A percentile compares a stretch with the other conserved stretches of the same genome.
Conservation (phyloP, 2,888 invertebrate genomes). For the Megalurothrips usitatus region DNA sequence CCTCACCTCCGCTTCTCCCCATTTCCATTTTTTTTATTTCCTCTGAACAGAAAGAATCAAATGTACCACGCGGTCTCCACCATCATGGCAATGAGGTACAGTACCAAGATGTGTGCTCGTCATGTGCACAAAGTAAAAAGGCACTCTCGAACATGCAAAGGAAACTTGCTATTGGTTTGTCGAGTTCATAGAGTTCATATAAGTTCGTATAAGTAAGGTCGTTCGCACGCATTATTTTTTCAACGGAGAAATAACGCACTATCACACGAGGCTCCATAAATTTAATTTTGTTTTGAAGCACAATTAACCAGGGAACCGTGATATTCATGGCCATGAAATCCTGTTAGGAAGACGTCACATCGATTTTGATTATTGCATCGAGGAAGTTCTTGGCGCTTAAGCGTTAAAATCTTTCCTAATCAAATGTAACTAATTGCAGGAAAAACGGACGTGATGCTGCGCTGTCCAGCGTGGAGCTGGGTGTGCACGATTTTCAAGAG, state of each 20-base stretch:
- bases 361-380: no score
- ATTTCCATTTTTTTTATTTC: constrained; percentile 30
- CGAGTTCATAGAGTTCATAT: no score
- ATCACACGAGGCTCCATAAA: no score
- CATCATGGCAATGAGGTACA: constrained; percentile 88
- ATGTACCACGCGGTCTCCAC: constrained; percentile 94
- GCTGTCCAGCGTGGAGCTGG: constrained; percentile 51
- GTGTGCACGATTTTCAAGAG: constrained; percentile 83
- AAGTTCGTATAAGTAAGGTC: no score
- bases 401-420: not conserved
- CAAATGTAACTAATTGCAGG: constrained; percentile 49
- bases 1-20: constrained; percentile 10
- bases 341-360: no score
- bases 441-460: constrained; percentile 67
- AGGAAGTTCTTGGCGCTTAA: no score
- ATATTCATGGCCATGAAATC: no score
- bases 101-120: constrained; percentile 33
- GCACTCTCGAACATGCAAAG: not conserved
- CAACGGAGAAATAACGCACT: no score
- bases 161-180: not conserved
- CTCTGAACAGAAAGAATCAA: constrained; percentile 68
- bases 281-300: no score
- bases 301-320: no score
- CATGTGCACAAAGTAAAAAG: not conserved
- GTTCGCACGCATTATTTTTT: no score